These are phyloP conservation scores for Chiroxiphia lanceolata DNA, from an alignment of 2,797 vertebrate species.

Conservation along the genomic window DNA sequence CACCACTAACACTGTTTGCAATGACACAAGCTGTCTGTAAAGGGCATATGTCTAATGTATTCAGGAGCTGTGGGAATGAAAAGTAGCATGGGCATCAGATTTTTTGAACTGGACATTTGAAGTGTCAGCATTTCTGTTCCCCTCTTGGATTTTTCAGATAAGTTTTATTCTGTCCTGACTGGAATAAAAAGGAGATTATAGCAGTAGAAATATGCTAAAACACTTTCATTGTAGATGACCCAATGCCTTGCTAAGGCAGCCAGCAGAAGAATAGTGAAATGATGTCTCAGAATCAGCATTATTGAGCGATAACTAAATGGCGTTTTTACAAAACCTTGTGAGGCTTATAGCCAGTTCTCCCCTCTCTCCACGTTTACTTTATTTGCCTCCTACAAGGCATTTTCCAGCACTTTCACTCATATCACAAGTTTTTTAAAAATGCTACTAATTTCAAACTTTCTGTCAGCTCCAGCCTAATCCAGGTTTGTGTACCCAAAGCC, in stretches of 20 bases:
- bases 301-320: not conserved
- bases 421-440: not conserved
- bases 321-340: not conserved
- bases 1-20: not conserved
- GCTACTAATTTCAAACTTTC: not conserved
- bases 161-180: constrained; percentile 54
- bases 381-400: not conserved
- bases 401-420: not conserved
- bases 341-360: not conserved
- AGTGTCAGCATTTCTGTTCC: constrained; percentile 64
- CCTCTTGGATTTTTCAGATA: constrained; percentile 50
- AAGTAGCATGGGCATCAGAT: constrained; percentile 50
- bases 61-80: constrained; percentile 56
- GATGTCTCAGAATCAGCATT: not conserved
- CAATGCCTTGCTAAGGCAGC: not conserved
- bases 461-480: not conserved
- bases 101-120: constrained; percentile 65
- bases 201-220: constrained; percentile 37
- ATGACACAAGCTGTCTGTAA: constrained; percentile 48
- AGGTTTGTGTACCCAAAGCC: not conserved
- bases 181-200: constrained; percentile 53
- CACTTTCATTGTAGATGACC: not conserved
- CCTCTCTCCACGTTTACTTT: not conserved
- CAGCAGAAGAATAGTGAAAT: not conserved
- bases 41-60: constrained; percentile 47